phyloP scores from a whole-genome alignment of 1,140 invertebrate genomes.

The Zeugodacus cucurbitae region DNA sequence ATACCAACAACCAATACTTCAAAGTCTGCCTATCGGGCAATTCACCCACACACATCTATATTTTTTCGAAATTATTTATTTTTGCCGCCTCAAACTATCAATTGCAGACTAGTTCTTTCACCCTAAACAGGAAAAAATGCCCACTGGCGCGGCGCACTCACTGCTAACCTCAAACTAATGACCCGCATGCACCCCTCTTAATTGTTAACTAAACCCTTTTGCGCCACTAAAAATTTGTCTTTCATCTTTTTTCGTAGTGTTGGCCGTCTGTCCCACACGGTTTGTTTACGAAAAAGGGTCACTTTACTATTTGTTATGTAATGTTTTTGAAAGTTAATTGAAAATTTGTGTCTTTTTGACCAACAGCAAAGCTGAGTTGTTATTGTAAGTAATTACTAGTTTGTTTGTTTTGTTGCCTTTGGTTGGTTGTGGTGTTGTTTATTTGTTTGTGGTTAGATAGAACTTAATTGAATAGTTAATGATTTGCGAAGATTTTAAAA shows the following conservation, averaged over 20 bases:
- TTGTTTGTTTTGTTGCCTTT: background rate
- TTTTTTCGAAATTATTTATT: background rate
- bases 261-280: too few species aligned
- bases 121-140: background rate
- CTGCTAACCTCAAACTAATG: background rate
- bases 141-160: background rate
- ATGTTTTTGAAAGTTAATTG: conserved; percentile 40
- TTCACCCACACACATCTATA: background rate
- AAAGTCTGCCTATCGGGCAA: background rate
- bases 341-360: conserved; percentile 10
- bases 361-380: background rate
- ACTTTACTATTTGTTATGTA: background rate
- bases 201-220: conserved; percentile 2
- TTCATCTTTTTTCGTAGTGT: background rate
- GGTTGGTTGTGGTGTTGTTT: background rate
- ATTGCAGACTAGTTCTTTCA: background rate
- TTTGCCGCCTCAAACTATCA: background rate
- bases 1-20: background rate
- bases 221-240: background rate
- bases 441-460: background rate
- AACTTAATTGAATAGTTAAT: conserved; percentile 16
- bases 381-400: background rate
- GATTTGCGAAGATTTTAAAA: background rate
- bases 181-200: background rate
- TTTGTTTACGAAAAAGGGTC: background rate